Base-by-base conservation (phyloP, 1,140 invertebrate species). In the Macrosteles quadrilineatus region DNA sequence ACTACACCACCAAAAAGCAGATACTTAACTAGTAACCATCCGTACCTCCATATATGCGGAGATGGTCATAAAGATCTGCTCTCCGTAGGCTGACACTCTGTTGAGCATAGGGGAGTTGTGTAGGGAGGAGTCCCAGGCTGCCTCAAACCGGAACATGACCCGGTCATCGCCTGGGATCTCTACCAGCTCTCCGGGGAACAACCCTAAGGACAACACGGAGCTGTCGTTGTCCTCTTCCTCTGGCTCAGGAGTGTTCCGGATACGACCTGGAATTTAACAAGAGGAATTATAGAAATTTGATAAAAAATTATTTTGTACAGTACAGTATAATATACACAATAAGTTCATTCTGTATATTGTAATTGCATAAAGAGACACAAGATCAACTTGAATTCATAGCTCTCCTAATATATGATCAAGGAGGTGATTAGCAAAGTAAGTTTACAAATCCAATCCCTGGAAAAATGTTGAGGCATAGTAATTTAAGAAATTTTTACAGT, bases 71-170 rank as follows among this genome's bases (percentile, higher is more conserved):
- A 97, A 99, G 53, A 99, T 94, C 71, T 97, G 94, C 81, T 99
- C 97, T 29, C 96, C 95, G 73, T 91, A 91, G 19, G 94, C 90
- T n/a, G 97, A 98, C 0, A 98, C 95, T 72, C 96, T 84, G 83
- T 99, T 99, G 30, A 99, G 87, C 21, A 99, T 83, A 0, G 91
- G 84, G 0, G 97, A 99, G 79, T 99, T 99, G 81, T 99, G 98
- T 63, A 99, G 85, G 45, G 97, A 99, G 76, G 94, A 97, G 81
- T 99, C 98, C 98, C 98, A 99, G 0, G 98, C 97, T 0, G 97
- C 98, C 83, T 99, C 98, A 79, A 99, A 99, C 75, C 97, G 87
- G 81, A 95, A 98, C 81, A 97, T 95, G 30, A 90, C 89, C 69
- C 96, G 87, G 77, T 98, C 96, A 81, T 99, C 97, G 36, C 95